Conservation (phyloP, 2,113 vertebrate species). For the Noturus placidus region DNA sequence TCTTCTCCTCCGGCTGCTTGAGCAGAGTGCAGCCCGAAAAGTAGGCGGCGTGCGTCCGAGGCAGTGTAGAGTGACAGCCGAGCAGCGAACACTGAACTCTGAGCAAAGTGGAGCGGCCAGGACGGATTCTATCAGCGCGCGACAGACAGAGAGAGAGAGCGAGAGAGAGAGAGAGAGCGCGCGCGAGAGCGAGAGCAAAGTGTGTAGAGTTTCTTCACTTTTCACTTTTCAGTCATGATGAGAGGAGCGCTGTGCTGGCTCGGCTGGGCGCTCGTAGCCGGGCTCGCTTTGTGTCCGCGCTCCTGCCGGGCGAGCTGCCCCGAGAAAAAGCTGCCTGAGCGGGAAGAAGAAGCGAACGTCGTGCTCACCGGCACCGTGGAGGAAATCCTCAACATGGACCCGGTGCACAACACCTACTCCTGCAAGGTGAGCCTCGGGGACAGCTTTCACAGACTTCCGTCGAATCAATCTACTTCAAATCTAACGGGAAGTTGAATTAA, state of each 20-base stretch:
- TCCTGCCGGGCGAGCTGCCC: constrained; percentile 77
- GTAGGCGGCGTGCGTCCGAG: constrained; percentile 19
- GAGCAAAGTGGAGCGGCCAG: constrained; percentile 4
- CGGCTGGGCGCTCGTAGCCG: constrained; percentile 66
- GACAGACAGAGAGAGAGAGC: not conserved
- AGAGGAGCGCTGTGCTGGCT: constrained; percentile 59
- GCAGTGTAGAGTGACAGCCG: constrained; percentile 27
- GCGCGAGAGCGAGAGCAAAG: not conserved
- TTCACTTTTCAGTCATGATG: constrained; percentile 54
- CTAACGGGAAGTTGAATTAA: not conserved
- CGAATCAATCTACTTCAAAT: not conserved
- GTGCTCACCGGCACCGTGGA: constrained; percentile 95
- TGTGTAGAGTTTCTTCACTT: constrained; percentile 37
- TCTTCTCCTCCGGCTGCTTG: constrained; percentile 53
- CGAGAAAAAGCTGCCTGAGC: constrained; percentile 84
- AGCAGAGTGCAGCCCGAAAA: constrained; percentile 5
- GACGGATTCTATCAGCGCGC: not conserved
- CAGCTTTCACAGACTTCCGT: not conserved
- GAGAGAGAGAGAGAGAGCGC: not conserved
- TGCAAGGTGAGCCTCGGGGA: constrained; percentile 83
- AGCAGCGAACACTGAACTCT: constrained; percentile 27
- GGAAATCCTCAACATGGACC: constrained; percentile 94
- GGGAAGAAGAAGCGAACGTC: constrained; percentile 90
- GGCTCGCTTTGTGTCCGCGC: constrained; percentile 64
- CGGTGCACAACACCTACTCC: constrained; percentile 94